phyloP scores from a whole-genome alignment of 2,113 vertebrate species.

The Acinonyx jubatus region DNA sequence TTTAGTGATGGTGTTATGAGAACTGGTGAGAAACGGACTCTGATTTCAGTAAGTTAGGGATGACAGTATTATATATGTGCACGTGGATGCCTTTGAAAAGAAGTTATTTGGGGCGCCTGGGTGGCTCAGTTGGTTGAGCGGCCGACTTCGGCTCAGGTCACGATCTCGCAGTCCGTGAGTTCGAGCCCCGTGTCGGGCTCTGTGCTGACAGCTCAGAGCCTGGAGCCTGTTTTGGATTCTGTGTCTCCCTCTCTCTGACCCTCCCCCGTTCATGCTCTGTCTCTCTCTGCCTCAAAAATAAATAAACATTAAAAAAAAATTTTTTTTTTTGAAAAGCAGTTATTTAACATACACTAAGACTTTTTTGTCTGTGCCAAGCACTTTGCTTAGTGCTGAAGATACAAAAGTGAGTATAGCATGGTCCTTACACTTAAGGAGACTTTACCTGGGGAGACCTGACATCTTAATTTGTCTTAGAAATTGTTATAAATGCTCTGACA shows the following conservation, averaged over 20 bases:
- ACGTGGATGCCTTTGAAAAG: not conserved
- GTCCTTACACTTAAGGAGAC: not conserved
- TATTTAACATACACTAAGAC: not conserved
- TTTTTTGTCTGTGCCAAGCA: not conserved
- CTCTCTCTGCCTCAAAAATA: no score
- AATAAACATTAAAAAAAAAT: no score
- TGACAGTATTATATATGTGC: not conserved
- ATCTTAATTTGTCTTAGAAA: not conserved
- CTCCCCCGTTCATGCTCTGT: no score
- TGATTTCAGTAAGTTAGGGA: not conserved
- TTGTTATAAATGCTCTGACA: not conserved
- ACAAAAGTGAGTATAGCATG: not conserved
- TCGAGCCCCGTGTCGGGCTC: no score
- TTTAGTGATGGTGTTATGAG: not conserved
- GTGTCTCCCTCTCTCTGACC: no score
- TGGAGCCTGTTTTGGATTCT: no score
- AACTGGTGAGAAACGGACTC: not conserved
- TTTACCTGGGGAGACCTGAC: not conserved
- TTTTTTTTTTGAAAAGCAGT: not conserved
- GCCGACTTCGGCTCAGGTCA: no score
- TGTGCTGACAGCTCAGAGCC: no score
- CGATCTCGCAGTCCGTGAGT: no score
- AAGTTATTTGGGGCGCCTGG: not conserved
- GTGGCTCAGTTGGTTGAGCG: no score
- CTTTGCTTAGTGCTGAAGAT: not conserved